These are phyloP conservation scores for Cuculus canorus DNA, from an alignment of 2,797 vertebrate species.

Conservation along the genomic window DNA sequence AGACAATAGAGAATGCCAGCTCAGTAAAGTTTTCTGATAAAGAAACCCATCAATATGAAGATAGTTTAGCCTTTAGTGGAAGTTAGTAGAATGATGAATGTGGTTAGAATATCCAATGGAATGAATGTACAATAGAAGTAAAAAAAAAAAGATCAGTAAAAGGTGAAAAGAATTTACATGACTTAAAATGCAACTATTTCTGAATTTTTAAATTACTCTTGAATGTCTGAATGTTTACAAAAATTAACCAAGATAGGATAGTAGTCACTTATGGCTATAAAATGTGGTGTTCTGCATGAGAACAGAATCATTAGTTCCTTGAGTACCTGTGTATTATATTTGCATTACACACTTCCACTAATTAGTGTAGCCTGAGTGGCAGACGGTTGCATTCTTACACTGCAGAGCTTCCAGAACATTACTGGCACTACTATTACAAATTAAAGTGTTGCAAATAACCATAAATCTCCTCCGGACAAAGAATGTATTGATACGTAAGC, in stretches of 20 bases:
- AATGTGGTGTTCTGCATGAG: neutral
- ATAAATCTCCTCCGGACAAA: neutral
- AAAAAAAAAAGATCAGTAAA: neutral
- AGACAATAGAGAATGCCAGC: neutral
- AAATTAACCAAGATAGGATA: neutral
- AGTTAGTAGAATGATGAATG: neutral
- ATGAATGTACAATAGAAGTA: neutral
- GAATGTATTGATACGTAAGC: neutral
- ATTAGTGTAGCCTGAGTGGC: neutral
- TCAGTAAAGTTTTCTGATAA: neutral
- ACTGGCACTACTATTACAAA: neutral
- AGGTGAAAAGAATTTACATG: neutral
- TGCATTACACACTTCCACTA: neutral
- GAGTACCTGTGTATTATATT: neutral
- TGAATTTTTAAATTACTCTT: neutral
- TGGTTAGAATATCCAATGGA: neutral
- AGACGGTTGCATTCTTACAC: neutral
- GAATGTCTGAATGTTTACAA: neutral
- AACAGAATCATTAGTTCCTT: neutral
- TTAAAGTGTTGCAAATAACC: neutral
- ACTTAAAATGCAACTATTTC: neutral
- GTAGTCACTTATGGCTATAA: neutral
- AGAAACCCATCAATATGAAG: neutral
- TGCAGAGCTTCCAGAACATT: neutral
- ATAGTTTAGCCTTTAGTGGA: neutral